Evolutionary conservation across 2,797 vertebrate species (phyloP), one percentile per base, ranked within the genome.

Genomic region (Lutjanus campechanus): DNA sequence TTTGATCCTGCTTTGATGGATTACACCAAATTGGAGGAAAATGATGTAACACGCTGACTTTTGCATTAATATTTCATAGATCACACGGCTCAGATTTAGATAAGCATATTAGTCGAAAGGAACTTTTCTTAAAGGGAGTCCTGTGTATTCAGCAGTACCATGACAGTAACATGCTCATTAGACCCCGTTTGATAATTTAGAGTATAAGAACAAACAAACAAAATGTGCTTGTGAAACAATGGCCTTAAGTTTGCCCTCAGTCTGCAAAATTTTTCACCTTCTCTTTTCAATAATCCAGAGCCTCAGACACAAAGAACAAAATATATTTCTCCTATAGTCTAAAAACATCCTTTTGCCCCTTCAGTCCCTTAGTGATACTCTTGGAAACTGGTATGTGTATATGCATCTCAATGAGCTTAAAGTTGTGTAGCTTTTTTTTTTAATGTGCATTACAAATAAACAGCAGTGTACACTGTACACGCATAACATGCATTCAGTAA

Each of bases 1-100:
- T 69, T 4, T n/a, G 47, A 58, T 82, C 29, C 3, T 19, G 63
- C 56, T 90, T 88, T 89, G 77, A 85, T 83, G 73, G 64, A 79
- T 87, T 75, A 77, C 65, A 81, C 50, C 49, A 72, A 84, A 77
- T 63, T 75, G 11, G 47, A 55, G 63, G 50, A 46, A 75, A 81
- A 66, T 82, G 58, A 86, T 88, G 74, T 59, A 83, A 86, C 36
- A 12, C 41, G 0, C 77, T 56, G 60, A 62, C 64, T 77, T 69
- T 54, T 43, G 43, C 69, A 67, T 76, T 65, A 0, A 82, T 77
- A 64, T 82, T 77, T 81, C 20, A 81, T 75, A 54, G 55, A 85
- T 84, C 72, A 72, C 43, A 79, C 29, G 62, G 49, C 41, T 78
- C 13, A 8, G 59, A 65, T 84, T 82, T 56, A 51, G 49, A 73